A percentile compares a stretch with the other conserved stretches of the same genome.
Evolutionary conservation across 1,140 invertebrate species (phyloP).

Genomic region (Dolichoris vasculosae): DNA sequence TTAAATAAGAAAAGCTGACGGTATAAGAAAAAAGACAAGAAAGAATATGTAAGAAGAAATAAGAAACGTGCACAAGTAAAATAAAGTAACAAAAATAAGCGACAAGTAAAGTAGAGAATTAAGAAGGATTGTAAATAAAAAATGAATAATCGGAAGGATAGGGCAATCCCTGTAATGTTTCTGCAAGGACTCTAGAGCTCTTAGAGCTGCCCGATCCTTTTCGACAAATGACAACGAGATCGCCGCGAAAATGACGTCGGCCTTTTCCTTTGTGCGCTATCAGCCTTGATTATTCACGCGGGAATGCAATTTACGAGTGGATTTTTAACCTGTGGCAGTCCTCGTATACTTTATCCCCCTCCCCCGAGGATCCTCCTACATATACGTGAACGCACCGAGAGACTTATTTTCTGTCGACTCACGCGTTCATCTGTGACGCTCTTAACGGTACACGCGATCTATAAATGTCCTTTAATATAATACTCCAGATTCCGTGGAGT

Average conservation of each 20-base stretch:
- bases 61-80: background rate
- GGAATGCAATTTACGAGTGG: constrained; percentile 43
- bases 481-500: constrained; percentile 18
- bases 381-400: background rate
- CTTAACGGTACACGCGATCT: constrained; percentile 42
- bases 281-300: constrained; percentile 48
- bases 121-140: constrained; percentile 24
- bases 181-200: constrained; percentile 55
- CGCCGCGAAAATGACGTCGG: constrained; percentile 44
- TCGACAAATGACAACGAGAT: constrained; percentile 66
- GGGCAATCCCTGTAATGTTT: constrained; percentile 57
- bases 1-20: background rate
- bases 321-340: background rate
- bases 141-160: background rate
- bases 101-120: background rate
- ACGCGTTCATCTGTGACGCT: constrained; percentile 24
- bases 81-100: background rate
- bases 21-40: background rate
- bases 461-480: constrained; percentile 25
- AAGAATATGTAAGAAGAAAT: background rate
- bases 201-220: constrained; percentile 20
- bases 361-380: background rate
- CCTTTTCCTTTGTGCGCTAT: constrained; percentile 50
- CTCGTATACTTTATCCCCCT: background rate
- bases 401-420: constrained; percentile 30